Evolutionary conservation across 2,888 invertebrate species (phyloP), one percentile per base, ranked within the genome.

Genomic region (Helleia helle): DNA sequence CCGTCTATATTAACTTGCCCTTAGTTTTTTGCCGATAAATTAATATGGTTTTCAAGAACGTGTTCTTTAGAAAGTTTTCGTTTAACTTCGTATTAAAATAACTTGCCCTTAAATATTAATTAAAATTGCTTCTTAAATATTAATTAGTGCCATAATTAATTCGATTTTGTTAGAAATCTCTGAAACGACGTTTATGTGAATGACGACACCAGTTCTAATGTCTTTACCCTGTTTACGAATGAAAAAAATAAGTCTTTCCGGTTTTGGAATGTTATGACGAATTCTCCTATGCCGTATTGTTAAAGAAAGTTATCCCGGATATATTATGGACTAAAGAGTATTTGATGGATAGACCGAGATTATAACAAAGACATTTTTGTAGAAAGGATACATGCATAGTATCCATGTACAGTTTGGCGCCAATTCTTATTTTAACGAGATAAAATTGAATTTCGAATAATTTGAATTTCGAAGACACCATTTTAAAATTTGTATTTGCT

Each of bases 271-370:
- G 66, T 77, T 77, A 67, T 75, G 75, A 69, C 69, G 59, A 52
- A 56, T 60, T 64, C 60, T 55, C 46, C 52, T 52, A 54, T 48
- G 48, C 43, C 42, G 40, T 46, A 59, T 65, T 71, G 62, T 68
- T 40, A 44, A 40, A 73, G 80, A 74, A 76, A 80, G 68, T 63
- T 73, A 79, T 70, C 68, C 80, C 79, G 77, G 80, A 80, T 68
- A 64, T 68, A 38, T 28, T 24, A 43, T 17, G 57, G 57, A 57
- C 65, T 65, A 62, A 40, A 43, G 42, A 42, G 49, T 45, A 48
- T 60, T 63, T 54, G 52, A 44, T 43, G 34, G 40, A 46, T 57
- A 59, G 11, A 52, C 52, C 52, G 47, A 52, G 45, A 51, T 54
- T 50, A 40, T 48, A 36, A 55, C 59, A 59, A 61, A 50, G 49